phyloP scores from a whole-genome alignment of 2,888 invertebrate genomes.

The Caenorhabditis japonica region DNA sequence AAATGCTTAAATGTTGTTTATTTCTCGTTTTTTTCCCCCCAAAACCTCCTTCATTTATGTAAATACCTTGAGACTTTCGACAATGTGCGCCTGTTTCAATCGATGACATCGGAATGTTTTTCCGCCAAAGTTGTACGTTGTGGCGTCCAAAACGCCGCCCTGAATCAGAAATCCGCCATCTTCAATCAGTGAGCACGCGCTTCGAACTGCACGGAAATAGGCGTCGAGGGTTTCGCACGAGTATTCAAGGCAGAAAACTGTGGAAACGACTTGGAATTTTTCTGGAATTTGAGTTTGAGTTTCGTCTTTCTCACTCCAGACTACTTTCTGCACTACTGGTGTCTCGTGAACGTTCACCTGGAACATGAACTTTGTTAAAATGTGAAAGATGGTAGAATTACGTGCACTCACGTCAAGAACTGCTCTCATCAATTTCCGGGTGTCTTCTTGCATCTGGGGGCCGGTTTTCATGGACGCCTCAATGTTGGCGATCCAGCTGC shows the following conservation, averaged over 20 bases:
- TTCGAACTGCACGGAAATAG: constrained; percentile 62
- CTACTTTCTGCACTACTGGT: constrained; percentile 66
- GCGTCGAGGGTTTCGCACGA: constrained; percentile 67
- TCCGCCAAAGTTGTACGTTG: constrained; percentile 72
- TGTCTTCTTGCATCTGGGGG: constrained; percentile 68
- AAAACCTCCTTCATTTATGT: neutral
- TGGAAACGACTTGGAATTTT: constrained; percentile 75
- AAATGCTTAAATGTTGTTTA: neutral
- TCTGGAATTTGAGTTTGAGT: constrained; percentile 64
- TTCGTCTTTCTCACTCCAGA: constrained; percentile 57
- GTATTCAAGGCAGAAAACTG: constrained; percentile 76
- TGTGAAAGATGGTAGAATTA: neutral
- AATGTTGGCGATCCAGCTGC: constrained; percentile 73
- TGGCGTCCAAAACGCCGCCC: constrained; percentile 75
- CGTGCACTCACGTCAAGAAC: constrained; percentile 66
- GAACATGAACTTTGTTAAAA: neutral
- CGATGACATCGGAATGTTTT: constrained; percentile 71
- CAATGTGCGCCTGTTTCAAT: constrained; percentile 66
- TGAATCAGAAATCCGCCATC: constrained; percentile 74
- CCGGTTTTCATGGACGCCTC: constrained; percentile 69
- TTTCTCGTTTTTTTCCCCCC: neutral
- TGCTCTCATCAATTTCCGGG: constrained; percentile 69
- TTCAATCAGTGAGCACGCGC: constrained; percentile 70
- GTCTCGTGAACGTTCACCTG: constrained; percentile 71
- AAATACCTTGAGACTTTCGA: constrained; percentile 64